Evolutionary conservation across 2,113 vertebrate species (phyloP), one percentile per base, ranked within the genome.

Genomic region (Leptosomus discolor): DNA sequence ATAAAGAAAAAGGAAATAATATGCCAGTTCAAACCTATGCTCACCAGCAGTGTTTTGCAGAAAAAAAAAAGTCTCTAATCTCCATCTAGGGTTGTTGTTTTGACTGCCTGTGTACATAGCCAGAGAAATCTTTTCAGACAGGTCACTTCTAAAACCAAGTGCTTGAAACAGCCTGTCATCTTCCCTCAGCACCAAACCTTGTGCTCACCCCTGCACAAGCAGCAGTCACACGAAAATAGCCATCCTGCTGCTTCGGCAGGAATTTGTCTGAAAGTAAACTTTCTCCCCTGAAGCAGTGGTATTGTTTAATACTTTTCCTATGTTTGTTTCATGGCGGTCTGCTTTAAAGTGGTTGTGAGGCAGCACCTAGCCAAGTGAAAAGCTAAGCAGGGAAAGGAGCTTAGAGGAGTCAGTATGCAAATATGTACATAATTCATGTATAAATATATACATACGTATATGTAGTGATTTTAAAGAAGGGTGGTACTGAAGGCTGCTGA

Each of bases 191-290:
- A 34, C 11, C 76, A 82, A 85, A 64, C 22, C 18, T 69, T 75
- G 5, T n/a, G 36, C 37, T 84, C 22, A 56, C 3, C 34, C 36
- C 43, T 67, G 54, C 24, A 32, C 34, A 29, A 86, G 71, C 15
- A 54, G 27, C 56, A 26, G 39, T 57, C 91, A 94, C 60, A 48
- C 71, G 68, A 46, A 53, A 92, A 84, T 48, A 80, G 34, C 34
- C 24, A 24, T 68, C 60, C 56, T 17, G 43, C 26, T 0, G 0
- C 16, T 74, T 75, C 68, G 77, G 84, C n/a, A 90, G 71, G 45
- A 93, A 88, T 93, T 93, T 94, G 73, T 37, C 79, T 23, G 2
- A 89, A 63, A 87, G 73, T 94, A 96, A 94, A 85, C 76, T 91
- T 91, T 94, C 43, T 89, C 53, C 50, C 65, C 78, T 84, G 50